phyloP scores from a whole-genome alignment of 2,888 invertebrate genomes.

The Keiferia lycopersicella region DNA sequence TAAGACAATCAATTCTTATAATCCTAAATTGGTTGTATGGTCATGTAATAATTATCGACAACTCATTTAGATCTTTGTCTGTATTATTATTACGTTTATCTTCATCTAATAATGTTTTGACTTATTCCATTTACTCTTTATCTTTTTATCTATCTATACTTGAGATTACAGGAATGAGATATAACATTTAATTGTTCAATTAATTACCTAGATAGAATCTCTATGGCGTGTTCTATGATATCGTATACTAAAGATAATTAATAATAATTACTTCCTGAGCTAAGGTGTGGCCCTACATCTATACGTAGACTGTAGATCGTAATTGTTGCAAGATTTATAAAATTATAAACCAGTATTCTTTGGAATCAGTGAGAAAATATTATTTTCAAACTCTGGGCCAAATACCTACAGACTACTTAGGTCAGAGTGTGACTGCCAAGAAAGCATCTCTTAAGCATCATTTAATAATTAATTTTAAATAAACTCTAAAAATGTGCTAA shows the following conservation, averaged over 20 bases:
- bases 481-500: too few species aligned
- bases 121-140: conserved; percentile 17
- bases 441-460: too few species aligned
- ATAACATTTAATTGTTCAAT: conserved; percentile 21
- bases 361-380: too few species aligned
- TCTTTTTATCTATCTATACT: conserved; percentile 20
- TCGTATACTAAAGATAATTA: conserved; percentile 5
- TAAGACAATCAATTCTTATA: background rate
- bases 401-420: too few species aligned
- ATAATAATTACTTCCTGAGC: conserved; percentile 15
- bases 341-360: too few species aligned
- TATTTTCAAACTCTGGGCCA: too few species aligned
- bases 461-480: too few species aligned
- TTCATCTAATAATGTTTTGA: conserved; percentile 22
- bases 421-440: too few species aligned
- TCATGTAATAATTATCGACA: background rate
- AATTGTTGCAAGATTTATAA: background rate
- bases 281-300: background rate
- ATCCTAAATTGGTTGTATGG: conserved; percentile 3
- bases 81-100: conserved; percentile 1
- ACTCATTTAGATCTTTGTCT: conserved; percentile 7
- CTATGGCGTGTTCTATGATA: conserved; percentile 21
- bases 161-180: conserved; percentile 19
- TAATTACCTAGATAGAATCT: conserved; percentile 21
- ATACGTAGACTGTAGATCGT: background rate